These are phyloP conservation scores for Laticauda laticaudata DNA, from an alignment of 2,113 vertebrate species.

Conservation along the genomic window DNA sequence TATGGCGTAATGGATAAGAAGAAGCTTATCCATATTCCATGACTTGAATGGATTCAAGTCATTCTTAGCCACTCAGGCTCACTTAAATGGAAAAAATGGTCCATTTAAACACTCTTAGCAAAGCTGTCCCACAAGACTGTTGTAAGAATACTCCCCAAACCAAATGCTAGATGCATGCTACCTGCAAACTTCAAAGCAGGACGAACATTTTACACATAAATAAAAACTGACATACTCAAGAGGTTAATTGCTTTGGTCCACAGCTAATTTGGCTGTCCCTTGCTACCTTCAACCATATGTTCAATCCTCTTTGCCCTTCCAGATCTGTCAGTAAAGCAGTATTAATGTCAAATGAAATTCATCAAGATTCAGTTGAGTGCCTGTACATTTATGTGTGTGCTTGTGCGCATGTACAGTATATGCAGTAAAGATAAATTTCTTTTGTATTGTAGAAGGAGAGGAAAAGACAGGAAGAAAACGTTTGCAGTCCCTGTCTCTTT, in stretches of 20 bases:
- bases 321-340: slow-evolving; percentile 43
- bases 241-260: slow-evolving; percentile 34
- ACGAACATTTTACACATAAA: background rate
- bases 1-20: background rate
- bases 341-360: slow-evolving; percentile 46
- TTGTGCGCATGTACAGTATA: background rate
- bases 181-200: background rate
- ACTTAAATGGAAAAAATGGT: background rate
- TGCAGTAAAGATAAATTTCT: background rate
- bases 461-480: background rate
- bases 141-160: too few relatives aligned
- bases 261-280: slow-evolving; percentile 38
- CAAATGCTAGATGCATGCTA: background rate
- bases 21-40: background rate
- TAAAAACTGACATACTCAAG: background rate
- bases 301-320: slow-evolving; percentile 43
- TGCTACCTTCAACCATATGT: slow-evolving; percentile 28
- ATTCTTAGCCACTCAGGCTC: background rate
- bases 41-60: background rate
- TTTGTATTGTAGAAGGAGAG: background rate
- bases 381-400: background rate
- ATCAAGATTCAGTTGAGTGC: background rate
- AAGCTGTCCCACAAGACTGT: background rate
- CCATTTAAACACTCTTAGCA: background rate
- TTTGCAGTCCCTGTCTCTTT: background rate